Percentiles rank a stretch among this genome's conserved stretches.
These are phyloP conservation scores for Falcunculus frontatus DNA, from an alignment of 2,113 vertebrate genomes.

Conservation along the genomic window DNA sequence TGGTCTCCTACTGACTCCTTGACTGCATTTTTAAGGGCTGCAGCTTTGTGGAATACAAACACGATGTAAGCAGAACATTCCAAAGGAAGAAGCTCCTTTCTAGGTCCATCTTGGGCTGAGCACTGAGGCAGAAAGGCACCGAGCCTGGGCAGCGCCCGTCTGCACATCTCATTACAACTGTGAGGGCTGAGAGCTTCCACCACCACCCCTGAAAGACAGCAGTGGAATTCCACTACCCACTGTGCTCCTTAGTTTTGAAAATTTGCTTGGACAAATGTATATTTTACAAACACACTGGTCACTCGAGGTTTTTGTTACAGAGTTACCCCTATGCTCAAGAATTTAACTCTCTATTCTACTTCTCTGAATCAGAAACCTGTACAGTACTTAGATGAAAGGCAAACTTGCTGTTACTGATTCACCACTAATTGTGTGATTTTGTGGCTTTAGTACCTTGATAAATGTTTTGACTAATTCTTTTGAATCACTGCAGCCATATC, in stretches of 20 bases:
- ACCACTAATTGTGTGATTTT: not conserved
- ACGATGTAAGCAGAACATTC: not conserved
- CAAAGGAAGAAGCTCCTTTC: not conserved
- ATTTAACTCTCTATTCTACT: not conserved
- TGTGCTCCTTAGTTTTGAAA: not conserved
- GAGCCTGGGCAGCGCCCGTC: accelerated
- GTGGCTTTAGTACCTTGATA: not conserved
- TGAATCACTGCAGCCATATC: not conserved
- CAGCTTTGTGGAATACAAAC: not conserved
- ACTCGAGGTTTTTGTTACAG: accelerated
- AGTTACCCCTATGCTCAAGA: not conserved
- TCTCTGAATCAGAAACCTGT: not conserved
- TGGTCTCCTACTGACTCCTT: not conserved
- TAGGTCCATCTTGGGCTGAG: not conserved
- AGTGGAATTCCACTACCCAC: not conserved
- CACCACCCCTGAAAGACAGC: not conserved
- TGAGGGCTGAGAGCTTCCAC: not conserved
- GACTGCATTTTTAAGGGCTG: not conserved
- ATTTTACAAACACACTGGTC: not conserved
- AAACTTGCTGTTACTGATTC: not conserved
- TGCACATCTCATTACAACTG: not conserved
- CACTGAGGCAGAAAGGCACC: accelerated
- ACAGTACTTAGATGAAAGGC: not conserved
- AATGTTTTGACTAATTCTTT: not conserved
- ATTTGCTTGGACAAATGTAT: not conserved